Evolutionary conservation across 2,888 invertebrate species (phyloP).

Genomic region (Drosophila testacea): DNA sequence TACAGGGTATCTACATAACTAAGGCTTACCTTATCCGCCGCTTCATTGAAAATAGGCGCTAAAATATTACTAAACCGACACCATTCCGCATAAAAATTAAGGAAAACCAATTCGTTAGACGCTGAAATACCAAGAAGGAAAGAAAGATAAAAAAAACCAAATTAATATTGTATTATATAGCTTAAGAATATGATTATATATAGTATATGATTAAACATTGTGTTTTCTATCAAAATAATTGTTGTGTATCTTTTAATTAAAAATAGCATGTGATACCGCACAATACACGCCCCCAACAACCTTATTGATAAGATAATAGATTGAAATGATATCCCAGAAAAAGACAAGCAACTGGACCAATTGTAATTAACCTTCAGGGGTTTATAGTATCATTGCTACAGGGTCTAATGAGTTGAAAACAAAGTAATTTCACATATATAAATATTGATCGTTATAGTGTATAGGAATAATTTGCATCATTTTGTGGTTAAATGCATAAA

Average conservation of each 20-base stretch:
- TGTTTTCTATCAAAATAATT: background rate
- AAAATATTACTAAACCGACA: constrained; percentile 99
- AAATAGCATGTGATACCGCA: background rate
- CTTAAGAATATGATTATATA: background rate
- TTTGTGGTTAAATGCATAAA: constrained; percentile 7
- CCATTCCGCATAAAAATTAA: constrained; percentile 99
- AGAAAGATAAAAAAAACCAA: constrained; percentile 21
- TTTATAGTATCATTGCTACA: no score
- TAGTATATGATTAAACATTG: background rate
- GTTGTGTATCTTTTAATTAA: background rate
- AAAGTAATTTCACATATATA: background rate
- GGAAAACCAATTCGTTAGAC: constrained; percentile 97
- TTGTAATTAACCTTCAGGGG: constrained; percentile 2
- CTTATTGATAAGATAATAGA: constrained; percentile 35
- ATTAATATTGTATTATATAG: background rate
- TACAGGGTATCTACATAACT: constrained; percentile 4
- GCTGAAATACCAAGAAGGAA: constrained; percentile 88
- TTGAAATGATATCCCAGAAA: constrained; percentile 3
- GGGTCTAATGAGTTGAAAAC: background rate
- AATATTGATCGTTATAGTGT: background rate
- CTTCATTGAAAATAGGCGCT: constrained; percentile 98
- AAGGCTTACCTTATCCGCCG: constrained; percentile 91
- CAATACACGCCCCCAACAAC: background rate
- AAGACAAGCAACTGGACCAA: constrained; percentile 27
- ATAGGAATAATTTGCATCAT: constrained; percentile 2